Evolutionary conservation across 2,113 vertebrate species (phyloP).

Genomic region (Rhagologus leucostigma): DNA sequence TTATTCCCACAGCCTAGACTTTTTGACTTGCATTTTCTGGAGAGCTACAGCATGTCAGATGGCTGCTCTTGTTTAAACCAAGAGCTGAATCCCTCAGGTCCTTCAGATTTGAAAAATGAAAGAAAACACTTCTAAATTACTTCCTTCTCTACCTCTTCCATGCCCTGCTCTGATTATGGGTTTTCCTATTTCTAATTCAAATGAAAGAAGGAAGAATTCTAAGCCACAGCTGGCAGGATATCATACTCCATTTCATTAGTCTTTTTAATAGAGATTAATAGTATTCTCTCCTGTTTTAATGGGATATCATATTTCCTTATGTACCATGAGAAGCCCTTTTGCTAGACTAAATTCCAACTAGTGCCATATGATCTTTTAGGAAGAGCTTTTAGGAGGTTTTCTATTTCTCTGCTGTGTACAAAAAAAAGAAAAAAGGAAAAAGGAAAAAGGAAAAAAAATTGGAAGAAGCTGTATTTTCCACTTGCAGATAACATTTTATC

Average conservation of each 20-base stretch:
- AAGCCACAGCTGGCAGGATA: constrained; percentile 24
- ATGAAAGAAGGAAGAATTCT: neutral
- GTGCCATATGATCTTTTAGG: neutral
- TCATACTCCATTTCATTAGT: neutral
- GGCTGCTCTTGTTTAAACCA: neutral
- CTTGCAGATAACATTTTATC: neutral
- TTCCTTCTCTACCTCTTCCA: neutral
- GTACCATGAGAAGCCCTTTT: neutral
- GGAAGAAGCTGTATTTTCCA: neutral
- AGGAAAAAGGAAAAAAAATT: neutral
- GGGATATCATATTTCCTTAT: neutral
- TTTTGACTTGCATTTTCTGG: neutral
- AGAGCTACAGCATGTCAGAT: neutral
- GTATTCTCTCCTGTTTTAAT: neutral
- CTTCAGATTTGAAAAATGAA: neutral
- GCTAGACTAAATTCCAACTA: neutral
- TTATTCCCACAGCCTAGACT: neutral
- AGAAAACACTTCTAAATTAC: neutral
- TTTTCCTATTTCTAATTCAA: neutral
- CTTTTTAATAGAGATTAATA: constrained; percentile 2
- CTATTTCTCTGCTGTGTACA: neutral
- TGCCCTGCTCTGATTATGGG: neutral
- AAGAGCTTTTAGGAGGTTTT: neutral
- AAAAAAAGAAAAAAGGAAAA: neutral
- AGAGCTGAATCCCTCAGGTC: neutral